Conservation (phyloP, 1,140 invertebrate genomes). For the Papilio glaucus region DNA sequence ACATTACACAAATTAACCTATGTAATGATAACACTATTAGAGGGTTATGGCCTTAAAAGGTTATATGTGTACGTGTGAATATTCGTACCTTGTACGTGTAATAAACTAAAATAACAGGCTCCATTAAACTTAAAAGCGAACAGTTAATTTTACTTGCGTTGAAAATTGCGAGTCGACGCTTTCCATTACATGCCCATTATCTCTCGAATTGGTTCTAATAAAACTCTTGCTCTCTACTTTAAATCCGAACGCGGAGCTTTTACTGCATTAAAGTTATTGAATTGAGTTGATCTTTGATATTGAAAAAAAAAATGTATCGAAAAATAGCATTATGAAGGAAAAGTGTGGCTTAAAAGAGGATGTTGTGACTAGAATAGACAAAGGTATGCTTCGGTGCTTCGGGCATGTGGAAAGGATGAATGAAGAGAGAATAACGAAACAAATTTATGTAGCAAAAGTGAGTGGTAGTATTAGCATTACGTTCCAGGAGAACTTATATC, state of each 20-base stretch:
- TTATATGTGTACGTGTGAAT: background rate
- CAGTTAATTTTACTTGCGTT: conserved; percentile 23
- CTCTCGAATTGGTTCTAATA: conserved; percentile 6
- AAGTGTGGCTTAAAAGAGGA: too few relatives aligned
- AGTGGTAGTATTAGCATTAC: too few relatives aligned
- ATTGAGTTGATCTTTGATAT: background rate
- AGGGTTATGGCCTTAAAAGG: background rate
- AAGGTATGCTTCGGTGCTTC: too few relatives aligned
- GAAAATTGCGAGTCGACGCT: conserved; percentile 16
- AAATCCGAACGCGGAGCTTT: conserved; percentile 1
- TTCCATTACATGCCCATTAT: conserved; percentile 19
- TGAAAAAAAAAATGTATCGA: background rate
- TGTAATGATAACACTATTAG: background rate
- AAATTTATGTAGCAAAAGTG: too few relatives aligned
- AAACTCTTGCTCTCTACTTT: conserved; percentile 12
- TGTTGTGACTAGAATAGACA: too few relatives aligned
- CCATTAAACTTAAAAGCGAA: conserved; percentile 18
- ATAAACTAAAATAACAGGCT: conserved; percentile 1
- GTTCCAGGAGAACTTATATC: too few relatives aligned
- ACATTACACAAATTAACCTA: background rate
- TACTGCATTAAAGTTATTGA: conserved; percentile 6
- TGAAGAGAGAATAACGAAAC: too few relatives aligned
- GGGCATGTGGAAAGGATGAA: too few relatives aligned
- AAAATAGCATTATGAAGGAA: too few relatives aligned
- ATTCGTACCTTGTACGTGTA: background rate